Conservation (phyloP, 1,140 invertebrate genomes). For the Bombus waltoni region DNA sequence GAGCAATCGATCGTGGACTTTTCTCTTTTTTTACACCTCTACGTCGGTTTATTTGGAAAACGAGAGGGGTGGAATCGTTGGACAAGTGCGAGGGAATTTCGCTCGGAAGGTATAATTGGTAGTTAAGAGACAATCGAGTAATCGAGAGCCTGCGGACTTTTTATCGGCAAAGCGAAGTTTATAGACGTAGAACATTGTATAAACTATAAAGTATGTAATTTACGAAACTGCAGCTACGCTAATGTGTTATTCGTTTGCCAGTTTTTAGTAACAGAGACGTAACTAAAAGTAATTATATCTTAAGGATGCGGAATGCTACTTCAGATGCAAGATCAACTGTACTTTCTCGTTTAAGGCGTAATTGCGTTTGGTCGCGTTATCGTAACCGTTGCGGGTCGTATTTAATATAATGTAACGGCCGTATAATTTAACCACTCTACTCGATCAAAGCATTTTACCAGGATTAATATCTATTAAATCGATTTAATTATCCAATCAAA, state of each 20-base stretch:
- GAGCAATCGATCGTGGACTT: not conserved
- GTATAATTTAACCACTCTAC: too few species aligned
- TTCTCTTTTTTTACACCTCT: too few species aligned
- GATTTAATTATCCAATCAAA: not conserved
- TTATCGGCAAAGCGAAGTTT: not conserved
- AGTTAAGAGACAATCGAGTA: too few species aligned
- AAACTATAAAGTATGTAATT: not conserved
- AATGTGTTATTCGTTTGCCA: not conserved
- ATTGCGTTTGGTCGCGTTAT: not conserved
- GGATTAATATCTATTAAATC: not conserved
- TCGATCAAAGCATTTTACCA: too few species aligned
- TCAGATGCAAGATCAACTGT: not conserved
- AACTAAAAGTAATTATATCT: not conserved
- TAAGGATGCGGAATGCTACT: not conserved
- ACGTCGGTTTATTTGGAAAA: not conserved
- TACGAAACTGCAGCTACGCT: not conserved
- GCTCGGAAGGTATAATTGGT: too few species aligned
- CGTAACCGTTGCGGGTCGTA: not conserved
- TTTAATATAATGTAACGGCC: too few species aligned
- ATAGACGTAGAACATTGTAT: not conserved
- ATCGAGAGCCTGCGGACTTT: not conserved
- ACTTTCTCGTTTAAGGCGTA: not conserved
- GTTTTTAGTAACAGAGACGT: not conserved
- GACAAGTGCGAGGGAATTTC: too few species aligned
- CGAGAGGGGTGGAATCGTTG: too few species aligned